phyloP scores from a whole-genome alignment of 2,888 invertebrate genomes.

The Volucella inanis region DNA sequence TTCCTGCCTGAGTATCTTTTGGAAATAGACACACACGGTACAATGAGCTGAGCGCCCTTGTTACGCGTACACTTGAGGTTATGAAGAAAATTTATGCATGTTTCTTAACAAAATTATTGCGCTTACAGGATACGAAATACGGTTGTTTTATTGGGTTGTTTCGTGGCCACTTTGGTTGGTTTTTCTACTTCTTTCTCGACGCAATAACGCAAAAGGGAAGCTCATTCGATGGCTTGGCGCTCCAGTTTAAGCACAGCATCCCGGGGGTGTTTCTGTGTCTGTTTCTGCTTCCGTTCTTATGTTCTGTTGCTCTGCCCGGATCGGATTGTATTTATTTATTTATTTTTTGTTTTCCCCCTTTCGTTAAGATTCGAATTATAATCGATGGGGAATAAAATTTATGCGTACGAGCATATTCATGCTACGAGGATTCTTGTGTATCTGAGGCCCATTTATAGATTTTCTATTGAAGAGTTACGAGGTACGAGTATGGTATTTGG shows the following conservation, averaged over 20 bases:
- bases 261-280: constrained; percentile 26
- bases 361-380: constrained; percentile 51
- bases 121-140: constrained; percentile 60
- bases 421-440: neutral
- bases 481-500: constrained; percentile 35
- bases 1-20: constrained; percentile 36
- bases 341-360: neutral
- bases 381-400: constrained; percentile 69
- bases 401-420: constrained; percentile 36
- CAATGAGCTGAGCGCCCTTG: constrained; percentile 49
- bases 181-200: constrained; percentile 34
- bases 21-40: constrained; percentile 33
- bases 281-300: no score
- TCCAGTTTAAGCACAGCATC: constrained; percentile 31
- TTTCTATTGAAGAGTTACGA: constrained; percentile 19
- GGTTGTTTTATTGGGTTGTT: constrained; percentile 67
- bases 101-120: constrained; percentile 69
- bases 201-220: constrained; percentile 37
- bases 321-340: constrained; percentile 9
- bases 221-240: neutral
- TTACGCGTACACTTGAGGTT: constrained; percentile 5
- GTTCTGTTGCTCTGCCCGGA: neutral
- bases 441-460: constrained; percentile 28
- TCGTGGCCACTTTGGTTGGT: constrained; percentile 54
- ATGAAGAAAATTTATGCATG: constrained; percentile 67